These are phyloP conservation scores for Scatophagus argus DNA, from an alignment of 2,113 vertebrate genomes.

Conservation along the genomic window DNA sequence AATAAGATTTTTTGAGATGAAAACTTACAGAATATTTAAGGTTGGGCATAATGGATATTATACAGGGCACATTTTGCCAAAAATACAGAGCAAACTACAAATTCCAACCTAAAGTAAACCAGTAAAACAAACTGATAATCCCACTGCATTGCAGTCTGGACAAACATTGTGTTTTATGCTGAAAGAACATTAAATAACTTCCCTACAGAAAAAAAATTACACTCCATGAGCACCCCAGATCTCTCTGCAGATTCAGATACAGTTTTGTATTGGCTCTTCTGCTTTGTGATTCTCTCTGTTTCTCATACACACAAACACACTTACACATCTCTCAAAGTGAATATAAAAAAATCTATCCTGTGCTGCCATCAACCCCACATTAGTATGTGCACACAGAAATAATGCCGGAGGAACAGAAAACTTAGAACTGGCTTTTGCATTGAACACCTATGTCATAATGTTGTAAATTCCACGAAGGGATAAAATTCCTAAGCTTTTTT, in stretches of 20 bases:
- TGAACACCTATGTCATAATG: background rate
- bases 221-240: background rate
- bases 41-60: background rate
- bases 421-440: background rate
- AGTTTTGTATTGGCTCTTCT: background rate
- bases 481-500: background rate
- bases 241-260: slow-evolving; percentile 8
- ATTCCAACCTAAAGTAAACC: background rate
- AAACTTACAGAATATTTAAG: background rate
- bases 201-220: background rate
- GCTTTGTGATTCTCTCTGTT: background rate
- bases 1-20: background rate
- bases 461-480: background rate
- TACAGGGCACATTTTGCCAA: background rate
- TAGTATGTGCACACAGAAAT: background rate
- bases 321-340: background rate
- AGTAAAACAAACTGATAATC: background rate
- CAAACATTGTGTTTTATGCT: slow-evolving; percentile 12
- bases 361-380: background rate
- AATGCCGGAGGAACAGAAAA: background rate
- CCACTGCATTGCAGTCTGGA: background rate
- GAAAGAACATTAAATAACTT: slow-evolving; percentile 1
- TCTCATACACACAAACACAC: background rate
- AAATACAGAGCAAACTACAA: background rate
- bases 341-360: slow-evolving; percentile 2